A percentile compares a stretch with the other conserved stretches of the same genome.
These are phyloP conservation scores for Genyomyrus donnyi DNA, from an alignment of 2,113 vertebrate genomes.

Conservation along the genomic window DNA sequence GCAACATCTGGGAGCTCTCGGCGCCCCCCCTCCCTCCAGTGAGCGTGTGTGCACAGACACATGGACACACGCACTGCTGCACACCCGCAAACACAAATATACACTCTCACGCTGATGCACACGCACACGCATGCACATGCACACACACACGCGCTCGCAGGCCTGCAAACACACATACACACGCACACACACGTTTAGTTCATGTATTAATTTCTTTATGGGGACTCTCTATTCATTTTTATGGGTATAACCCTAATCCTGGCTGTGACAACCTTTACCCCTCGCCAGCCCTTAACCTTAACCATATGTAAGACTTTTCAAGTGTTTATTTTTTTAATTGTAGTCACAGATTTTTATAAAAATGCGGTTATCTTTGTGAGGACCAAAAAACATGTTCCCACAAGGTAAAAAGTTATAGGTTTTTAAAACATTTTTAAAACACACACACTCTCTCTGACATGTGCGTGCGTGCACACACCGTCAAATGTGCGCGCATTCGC, in stretches of 20 bases:
- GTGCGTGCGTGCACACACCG: background rate
- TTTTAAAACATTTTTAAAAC: background rate
- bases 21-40: background rate
- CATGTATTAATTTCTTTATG: background rate
- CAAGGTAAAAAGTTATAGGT: background rate
- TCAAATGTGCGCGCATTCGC: too few relatives aligned
- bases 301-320: background rate
- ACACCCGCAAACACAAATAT: background rate
- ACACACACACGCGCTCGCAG: too few relatives aligned
- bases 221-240: background rate
- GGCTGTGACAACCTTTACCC: background rate
- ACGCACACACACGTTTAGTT: background rate
- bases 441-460: background rate
- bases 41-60: background rate
- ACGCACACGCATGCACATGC: too few relatives aligned
- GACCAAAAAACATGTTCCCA: background rate
- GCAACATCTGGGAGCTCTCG: slow-evolving; percentile 24
- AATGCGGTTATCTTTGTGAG: background rate
- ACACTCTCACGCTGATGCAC: too few relatives aligned
- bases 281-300: background rate
- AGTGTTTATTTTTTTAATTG: background rate
- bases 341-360: background rate
- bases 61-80: background rate
- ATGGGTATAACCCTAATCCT: background rate
- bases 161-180: too few relatives aligned